Evolutionary conservation across 2,888 invertebrate genomes (phyloP), one percentile per base, ranked within the genome.

Genomic region (Galerucella nymphaeae): DNA sequence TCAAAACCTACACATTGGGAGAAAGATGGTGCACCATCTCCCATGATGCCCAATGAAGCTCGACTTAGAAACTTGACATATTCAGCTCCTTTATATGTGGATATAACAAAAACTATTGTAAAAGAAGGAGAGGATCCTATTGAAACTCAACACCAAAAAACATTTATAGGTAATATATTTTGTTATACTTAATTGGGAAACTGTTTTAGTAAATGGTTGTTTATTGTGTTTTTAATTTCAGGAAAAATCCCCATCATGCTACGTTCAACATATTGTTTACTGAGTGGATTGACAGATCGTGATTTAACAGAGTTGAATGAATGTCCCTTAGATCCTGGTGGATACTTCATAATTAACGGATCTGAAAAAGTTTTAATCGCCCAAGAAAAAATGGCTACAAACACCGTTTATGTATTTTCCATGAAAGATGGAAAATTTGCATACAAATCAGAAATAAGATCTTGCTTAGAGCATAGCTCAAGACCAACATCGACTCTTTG

Each of bases 1-100:
- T 99, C 99, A 0, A 99, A 99, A 87, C 99, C 99, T 2, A 99
- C 99, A 9, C 99, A 99, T 90, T 99, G 99, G 99, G 99, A 99
- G 87, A 99, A 99, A 88, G 99, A 99, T 89, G 99, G 99, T 84
- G 97, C 98, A 0, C 98, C 99, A 14, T 96, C 96, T 72, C 98
- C 98, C 73, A 98, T 99, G 98, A 99, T 99, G 98, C 99, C 99
- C 0, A 99, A 99, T 84, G 99, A 99, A 88, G 99, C 99, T 5
- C 91, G 99, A 75, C 90, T 99, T 68, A 90, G 99, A 72, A 99
- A 99, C 88, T 89, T 99, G 55, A 98, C 98, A 0, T 99, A 99
- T 87, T 98, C 99, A 0, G 99, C 99, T 0, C 99, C 99, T 0
- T 89, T 99, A 0, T 99, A 99, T 87, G 99, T 99, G 0, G 99